Percentiles rank a stretch among this genome's conserved stretches.
Conservation (phyloP, 2,113 vertebrate genomes). For the Anser cygnoides region DNA sequence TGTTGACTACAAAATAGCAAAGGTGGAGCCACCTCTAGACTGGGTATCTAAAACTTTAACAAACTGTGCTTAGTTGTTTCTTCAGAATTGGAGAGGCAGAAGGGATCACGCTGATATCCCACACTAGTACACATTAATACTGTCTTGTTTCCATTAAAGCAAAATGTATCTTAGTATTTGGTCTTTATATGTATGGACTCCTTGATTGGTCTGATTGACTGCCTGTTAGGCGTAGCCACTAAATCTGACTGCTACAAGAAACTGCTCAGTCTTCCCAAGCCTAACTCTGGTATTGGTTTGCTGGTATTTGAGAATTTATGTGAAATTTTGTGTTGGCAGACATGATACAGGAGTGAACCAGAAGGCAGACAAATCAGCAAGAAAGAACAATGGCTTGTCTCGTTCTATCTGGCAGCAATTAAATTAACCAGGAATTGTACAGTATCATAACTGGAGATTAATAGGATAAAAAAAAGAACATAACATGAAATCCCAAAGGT, state of each 20-base stretch:
- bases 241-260: not conserved
- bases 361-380: not conserved
- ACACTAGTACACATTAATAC: not conserved
- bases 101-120: rapidly evolving
- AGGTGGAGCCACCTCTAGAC: not conserved
- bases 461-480: not conserved
- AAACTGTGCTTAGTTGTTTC: not conserved
- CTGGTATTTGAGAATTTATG: not conserved
- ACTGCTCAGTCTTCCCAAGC: not conserved
- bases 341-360: not conserved
- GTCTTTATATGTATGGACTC: rapidly evolving
- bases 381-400: not conserved
- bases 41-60: not conserved
- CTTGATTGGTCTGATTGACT: not conserved
- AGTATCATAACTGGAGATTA: not conserved
- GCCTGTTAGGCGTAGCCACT: too few relatives aligned
- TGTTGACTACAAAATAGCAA: not conserved
- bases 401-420: not conserved
- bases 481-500: not conserved
- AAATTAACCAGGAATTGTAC: not conserved
- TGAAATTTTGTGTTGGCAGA: not conserved
- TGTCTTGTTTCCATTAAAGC: not conserved
- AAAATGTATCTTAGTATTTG: not conserved
- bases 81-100: not conserved
- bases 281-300: not conserved